phyloP scores from a whole-genome alignment of 2,888 invertebrate genomes.

The Hemaris fuciformis region DNA sequence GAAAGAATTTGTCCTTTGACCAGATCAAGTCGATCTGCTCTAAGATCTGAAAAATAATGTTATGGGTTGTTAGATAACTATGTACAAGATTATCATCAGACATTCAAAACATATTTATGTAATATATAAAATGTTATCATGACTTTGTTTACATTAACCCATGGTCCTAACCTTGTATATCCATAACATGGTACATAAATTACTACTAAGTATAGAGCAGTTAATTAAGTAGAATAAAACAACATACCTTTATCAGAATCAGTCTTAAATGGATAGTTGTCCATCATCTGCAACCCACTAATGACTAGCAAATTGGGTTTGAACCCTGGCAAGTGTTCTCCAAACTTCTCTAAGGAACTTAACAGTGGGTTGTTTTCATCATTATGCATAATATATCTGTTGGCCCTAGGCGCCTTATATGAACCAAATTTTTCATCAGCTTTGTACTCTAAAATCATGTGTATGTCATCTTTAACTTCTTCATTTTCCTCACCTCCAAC shows the following conservation, averaged over 20 bases:
- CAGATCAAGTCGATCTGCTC: slow-evolving; percentile 83
- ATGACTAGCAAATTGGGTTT: slow-evolving; percentile 88
- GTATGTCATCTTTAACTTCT: slow-evolving; percentile 86
- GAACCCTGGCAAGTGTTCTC: slow-evolving; percentile 81
- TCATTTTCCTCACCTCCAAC: slow-evolving; percentile 84
- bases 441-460: slow-evolving; percentile 90
- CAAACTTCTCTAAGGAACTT: slow-evolving; percentile 87
- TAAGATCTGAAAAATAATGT: slow-evolving; percentile 76
- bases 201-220: background rate
- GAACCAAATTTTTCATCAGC: slow-evolving; percentile 89
- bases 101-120: background rate
- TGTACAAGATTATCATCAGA: background rate
- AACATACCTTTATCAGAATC: slow-evolving; percentile 70
- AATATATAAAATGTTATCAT: background rate
- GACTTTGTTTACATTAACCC: background rate
- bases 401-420: slow-evolving; percentile 87
- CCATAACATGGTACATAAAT: too few relatives aligned
- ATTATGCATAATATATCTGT: slow-evolving; percentile 92
- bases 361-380: slow-evolving; percentile 90
- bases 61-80: background rate
- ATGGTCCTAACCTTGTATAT: background rate
- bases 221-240: background rate
- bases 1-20: slow-evolving; percentile 85
- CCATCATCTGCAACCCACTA: slow-evolving; percentile 94
- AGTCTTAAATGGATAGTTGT: slow-evolving; percentile 87